Percentiles rank a stretch among this genome's conserved stretches.
Evolutionary conservation across 2,888 invertebrate species (phyloP).

Genomic region (Margaritifera margaritifera): DNA sequence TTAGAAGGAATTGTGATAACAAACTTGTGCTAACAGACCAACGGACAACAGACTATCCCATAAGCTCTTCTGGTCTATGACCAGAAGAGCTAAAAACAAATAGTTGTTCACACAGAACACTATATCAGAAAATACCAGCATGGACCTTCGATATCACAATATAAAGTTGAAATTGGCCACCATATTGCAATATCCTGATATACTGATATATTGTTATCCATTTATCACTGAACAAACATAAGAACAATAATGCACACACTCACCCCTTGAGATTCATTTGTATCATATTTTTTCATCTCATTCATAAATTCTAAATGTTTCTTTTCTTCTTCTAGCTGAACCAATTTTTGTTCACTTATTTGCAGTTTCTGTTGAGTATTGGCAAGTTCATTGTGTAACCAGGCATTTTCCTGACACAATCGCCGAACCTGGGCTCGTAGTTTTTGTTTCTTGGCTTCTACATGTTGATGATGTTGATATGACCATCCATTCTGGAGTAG

Average conservation of each 20-base stretch:
- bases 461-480: constrained; percentile 78
- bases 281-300: constrained; percentile 86
- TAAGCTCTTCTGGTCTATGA: too few relatives aligned
- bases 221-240: background rate
- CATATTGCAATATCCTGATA: too few relatives aligned
- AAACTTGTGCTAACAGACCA: too few relatives aligned
- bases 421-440: constrained; percentile 96
- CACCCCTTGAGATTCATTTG: constrained; percentile 64
- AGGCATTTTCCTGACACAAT: constrained; percentile 97
- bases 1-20: too few relatives aligned
- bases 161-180: too few relatives aligned
- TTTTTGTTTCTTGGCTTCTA: constrained; percentile 99
- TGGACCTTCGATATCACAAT: too few relatives aligned
- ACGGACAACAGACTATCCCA: too few relatives aligned
- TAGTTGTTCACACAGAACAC: too few relatives aligned
- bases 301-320: constrained; percentile 98
- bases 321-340: constrained; percentile 97
- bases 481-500: too few relatives aligned
- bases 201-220: background rate
- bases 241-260: constrained; percentile 10
- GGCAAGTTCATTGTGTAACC: constrained; percentile 98
- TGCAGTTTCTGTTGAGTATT: constrained; percentile 95
- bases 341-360: constrained; percentile 92
- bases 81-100: too few relatives aligned
- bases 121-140: too few relatives aligned